Evolutionary conservation across 2,888 invertebrate genomes (phyloP).

Genomic region (Phengaris arion): DNA sequence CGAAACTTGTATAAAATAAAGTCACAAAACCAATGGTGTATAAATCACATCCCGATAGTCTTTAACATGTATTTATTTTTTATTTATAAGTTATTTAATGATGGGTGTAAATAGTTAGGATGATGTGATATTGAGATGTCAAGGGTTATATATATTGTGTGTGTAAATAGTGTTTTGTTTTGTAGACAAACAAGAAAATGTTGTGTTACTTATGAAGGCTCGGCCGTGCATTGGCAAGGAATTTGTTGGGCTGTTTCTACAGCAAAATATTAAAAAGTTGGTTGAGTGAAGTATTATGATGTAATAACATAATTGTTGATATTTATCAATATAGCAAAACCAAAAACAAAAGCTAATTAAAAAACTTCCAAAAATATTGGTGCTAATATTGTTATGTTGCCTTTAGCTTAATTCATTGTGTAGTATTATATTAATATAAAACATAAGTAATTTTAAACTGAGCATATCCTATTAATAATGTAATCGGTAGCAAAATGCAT

Average conservation of each 20-base stretch:
- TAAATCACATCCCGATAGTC: slow-evolving; percentile 59
- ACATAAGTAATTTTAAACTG: slow-evolving; percentile 15
- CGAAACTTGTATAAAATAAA: slow-evolving; percentile 3
- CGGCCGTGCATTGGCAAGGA: slow-evolving; percentile 35
- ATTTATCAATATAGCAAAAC: slow-evolving; percentile 1
- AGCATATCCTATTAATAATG: slow-evolving; percentile 23
- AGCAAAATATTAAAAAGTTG: background rate
- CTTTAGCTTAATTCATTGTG: slow-evolving; percentile 30
- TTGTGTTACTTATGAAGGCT: slow-evolving; percentile 36
- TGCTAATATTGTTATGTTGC: slow-evolving; percentile 37
- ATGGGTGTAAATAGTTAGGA: slow-evolving; percentile 66
- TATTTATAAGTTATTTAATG: slow-evolving; percentile 75
- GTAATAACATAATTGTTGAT: slow-evolving; percentile 14
- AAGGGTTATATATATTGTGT: slow-evolving; percentile 56
- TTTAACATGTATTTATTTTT: slow-evolving; percentile 70
- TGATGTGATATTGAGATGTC: slow-evolving; percentile 62
- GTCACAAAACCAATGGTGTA: slow-evolving; percentile 32
- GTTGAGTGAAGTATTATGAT: slow-evolving; percentile 3
- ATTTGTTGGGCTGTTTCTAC: slow-evolving; percentile 16
- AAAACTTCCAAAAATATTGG: slow-evolving; percentile 29
- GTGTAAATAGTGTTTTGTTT: slow-evolving; percentile 73
- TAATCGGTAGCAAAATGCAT: background rate
- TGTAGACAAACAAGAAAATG: slow-evolving; percentile 70
- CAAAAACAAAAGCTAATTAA: background rate
- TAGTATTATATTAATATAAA: slow-evolving; percentile 15